Percentiles rank a stretch among this genome's conserved stretches.
phyloP scores from a whole-genome alignment of 2,113 vertebrate species.

The Aldabrachelys gigantea region DNA sequence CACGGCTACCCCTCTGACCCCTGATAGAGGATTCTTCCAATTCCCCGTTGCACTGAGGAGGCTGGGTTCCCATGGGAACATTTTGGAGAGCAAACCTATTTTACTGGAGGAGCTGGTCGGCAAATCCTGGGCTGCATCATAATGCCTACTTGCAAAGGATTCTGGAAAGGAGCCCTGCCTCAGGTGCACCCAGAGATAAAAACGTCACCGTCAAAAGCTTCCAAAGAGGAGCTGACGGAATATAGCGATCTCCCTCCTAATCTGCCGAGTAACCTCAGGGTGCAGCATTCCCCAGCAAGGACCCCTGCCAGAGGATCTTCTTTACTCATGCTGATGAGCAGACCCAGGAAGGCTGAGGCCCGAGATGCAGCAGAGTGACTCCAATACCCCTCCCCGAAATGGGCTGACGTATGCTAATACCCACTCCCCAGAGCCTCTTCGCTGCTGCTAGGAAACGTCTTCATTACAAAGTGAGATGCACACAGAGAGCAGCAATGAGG shows the following conservation, averaged over 20 bases:
- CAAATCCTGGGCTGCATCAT: background rate
- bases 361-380: background rate
- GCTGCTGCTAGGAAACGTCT: accelerated
- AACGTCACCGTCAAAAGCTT: accelerated
- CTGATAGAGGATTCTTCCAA: background rate
- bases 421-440: accelerated
- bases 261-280: accelerated
- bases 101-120: background rate
- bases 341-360: accelerated
- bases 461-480: background rate
- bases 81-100: background rate
- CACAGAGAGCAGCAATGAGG: background rate
- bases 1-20: too few relatives aligned
- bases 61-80: background rate
- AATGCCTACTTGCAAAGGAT: background rate
- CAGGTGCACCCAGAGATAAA: background rate
- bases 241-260: accelerated
- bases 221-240: accelerated
- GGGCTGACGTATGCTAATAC: background rate
- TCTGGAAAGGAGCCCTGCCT: accelerated
- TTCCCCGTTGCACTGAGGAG: background rate
- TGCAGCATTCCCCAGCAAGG: accelerated
- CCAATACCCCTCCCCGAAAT: accelerated
- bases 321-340: accelerated
- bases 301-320: background rate